Conservation (phyloP, 1,140 invertebrate genomes). For the Drosophila murphyi region DNA sequence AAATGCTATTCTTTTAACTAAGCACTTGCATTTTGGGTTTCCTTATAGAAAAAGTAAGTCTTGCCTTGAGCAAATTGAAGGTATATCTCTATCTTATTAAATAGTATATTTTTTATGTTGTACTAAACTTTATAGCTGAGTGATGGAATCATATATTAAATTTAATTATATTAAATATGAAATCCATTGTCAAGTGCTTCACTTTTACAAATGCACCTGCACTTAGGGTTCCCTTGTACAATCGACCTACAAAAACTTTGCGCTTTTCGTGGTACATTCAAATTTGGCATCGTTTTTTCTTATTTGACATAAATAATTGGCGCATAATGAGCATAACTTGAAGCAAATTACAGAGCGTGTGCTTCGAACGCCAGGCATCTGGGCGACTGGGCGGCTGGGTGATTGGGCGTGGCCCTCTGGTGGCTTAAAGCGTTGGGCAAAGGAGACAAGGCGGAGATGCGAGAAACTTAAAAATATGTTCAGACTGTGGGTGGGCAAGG, state of each 20-base stretch:
- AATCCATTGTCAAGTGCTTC: constrained; percentile 1
- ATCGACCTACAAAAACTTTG: constrained; percentile 17
- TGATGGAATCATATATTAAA: no score
- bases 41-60: no score
- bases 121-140: no score
- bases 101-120: no score
- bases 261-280: constrained; percentile 40
- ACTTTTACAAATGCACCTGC: neutral
- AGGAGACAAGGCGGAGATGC: constrained; percentile 1
- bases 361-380: constrained; percentile 49
- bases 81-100: no score
- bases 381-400: constrained; percentile 4
- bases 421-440: constrained; percentile 28
- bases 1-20: no score
- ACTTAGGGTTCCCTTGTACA: neutral
- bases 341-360: constrained; percentile 73
- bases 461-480: constrained; percentile 74
- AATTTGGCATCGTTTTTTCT: constrained; percentile 55
- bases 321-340: constrained; percentile 78
- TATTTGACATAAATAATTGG: constrained; percentile 75
- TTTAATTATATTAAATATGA: no score
- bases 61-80: no score
- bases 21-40: no score
- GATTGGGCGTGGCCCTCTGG: constrained; percentile 12
- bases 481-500: constrained; percentile 9